Evolutionary conservation across 2,113 vertebrate genomes (phyloP).

Genomic region (Picathartes gymnocephalus): DNA sequence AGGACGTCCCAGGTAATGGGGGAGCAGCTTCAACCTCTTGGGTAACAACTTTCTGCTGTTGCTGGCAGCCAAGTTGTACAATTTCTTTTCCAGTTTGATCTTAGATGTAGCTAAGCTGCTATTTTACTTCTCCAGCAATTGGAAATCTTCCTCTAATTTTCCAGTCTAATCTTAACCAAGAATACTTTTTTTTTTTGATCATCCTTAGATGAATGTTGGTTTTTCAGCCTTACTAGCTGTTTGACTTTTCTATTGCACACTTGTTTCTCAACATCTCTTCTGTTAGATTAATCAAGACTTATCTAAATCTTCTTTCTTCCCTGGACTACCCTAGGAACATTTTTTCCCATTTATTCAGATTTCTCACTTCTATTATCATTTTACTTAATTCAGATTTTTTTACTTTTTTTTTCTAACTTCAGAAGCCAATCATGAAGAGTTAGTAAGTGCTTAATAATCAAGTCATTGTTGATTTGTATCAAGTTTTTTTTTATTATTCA

Average conservation of each 20-base stretch:
- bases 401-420: background rate
- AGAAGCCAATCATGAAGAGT: background rate
- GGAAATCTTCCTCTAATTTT: background rate
- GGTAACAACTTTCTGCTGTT: background rate
- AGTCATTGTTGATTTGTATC: background rate
- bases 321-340: background rate
- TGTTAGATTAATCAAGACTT: background rate
- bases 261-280: background rate
- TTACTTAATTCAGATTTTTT: background rate
- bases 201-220: background rate
- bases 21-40: background rate
- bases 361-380: background rate
- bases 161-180: background rate
- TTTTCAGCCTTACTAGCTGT: background rate
- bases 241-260: background rate
- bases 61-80: background rate
- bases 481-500: background rate
- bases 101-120: background rate
- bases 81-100: background rate
- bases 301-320: background rate
- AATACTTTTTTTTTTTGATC: background rate
- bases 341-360: background rate
- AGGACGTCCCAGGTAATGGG: background rate
- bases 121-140: background rate
- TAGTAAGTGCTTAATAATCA: background rate